phyloP scores from a whole-genome alignment of 64 coral and sea anemone genomes.

The Montipora capricornis region DNA sequence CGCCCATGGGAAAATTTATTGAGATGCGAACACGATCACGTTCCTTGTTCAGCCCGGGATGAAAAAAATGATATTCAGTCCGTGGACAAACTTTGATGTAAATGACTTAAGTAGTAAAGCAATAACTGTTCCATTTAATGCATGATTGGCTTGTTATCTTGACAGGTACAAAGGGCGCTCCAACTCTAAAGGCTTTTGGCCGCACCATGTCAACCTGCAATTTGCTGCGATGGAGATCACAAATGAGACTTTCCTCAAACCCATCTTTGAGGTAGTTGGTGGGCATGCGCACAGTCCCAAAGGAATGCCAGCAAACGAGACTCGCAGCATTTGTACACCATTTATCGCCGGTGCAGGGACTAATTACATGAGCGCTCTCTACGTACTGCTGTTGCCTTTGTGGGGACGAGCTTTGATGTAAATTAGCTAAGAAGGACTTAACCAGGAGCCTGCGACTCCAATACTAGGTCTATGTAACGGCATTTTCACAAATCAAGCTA shows the following conservation, averaged over 20 bases:
- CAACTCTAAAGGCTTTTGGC: constrained; percentile 10
- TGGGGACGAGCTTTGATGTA: neutral
- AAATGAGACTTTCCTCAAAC: neutral
- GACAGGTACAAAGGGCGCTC: neutral
- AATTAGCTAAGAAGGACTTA: neutral
- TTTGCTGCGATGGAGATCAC: constrained; percentile 11
- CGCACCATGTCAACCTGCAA: constrained; percentile 29
- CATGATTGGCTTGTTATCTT: neutral
- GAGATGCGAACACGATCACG: too few species aligned
- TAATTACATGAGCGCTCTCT: neutral
- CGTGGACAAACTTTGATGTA: too few species aligned
- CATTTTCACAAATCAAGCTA: too few species aligned
- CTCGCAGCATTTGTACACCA: constrained; percentile 17
- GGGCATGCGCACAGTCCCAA: constrained; percentile 25
- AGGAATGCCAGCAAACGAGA: neutral
- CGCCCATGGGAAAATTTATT: too few species aligned
- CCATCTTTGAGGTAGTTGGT: neutral
- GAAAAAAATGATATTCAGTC: too few species aligned
- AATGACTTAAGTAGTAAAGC: too few species aligned
- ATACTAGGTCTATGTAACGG: too few species aligned
- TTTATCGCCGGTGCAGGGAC: neutral
- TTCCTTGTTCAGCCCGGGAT: too few species aligned
- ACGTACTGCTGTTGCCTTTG: neutral
- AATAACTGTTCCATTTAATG: neutral
- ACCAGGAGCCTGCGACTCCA: too few species aligned